phyloP scores from a whole-genome alignment of 2,888 invertebrate species.

The Mermis nigrescens region DNA sequence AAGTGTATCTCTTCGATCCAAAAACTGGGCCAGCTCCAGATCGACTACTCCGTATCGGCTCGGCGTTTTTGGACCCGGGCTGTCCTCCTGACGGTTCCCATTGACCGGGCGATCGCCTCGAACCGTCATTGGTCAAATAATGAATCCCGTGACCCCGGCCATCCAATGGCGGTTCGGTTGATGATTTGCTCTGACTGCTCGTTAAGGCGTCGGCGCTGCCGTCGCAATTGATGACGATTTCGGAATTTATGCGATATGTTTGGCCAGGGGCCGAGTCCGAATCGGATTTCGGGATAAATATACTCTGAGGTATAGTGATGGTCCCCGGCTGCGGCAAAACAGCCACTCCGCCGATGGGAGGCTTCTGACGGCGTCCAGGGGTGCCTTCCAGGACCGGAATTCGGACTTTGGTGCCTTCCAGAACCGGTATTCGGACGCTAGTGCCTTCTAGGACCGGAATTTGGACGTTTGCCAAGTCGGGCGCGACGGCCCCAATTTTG shows the following conservation, averaged over 20 bases:
- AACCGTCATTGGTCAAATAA: not conserved
- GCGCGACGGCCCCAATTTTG: too few relatives aligned
- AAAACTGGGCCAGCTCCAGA: not conserved
- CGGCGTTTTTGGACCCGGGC: not conserved
- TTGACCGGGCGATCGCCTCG: not conserved
- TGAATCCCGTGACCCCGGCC: not conserved
- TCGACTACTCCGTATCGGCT: not conserved
- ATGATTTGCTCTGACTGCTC: not conserved
- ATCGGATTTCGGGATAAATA: constrained; percentile 24
- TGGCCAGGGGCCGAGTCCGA: not conserved
- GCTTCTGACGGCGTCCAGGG: not conserved
- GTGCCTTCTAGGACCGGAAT: too few relatives aligned
- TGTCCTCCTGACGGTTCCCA: not conserved
- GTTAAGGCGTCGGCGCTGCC: not conserved
- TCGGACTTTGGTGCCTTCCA: too few relatives aligned
- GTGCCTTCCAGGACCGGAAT: not conserved
- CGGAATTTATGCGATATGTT: constrained; percentile 27
- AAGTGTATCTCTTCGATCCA: not conserved
- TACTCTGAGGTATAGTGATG: constrained; percentile 27
- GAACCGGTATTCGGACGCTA: too few relatives aligned
- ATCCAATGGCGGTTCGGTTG: not conserved
- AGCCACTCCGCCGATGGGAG: constrained; percentile 3
- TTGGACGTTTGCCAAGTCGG: too few relatives aligned
- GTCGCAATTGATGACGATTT: constrained; percentile 28
- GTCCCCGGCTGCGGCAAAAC: not conserved